Evolutionary conservation across 2,888 invertebrate genomes (phyloP), one percentile per base, ranked within the genome.

Genomic region (Incurvaria masculella): DNA sequence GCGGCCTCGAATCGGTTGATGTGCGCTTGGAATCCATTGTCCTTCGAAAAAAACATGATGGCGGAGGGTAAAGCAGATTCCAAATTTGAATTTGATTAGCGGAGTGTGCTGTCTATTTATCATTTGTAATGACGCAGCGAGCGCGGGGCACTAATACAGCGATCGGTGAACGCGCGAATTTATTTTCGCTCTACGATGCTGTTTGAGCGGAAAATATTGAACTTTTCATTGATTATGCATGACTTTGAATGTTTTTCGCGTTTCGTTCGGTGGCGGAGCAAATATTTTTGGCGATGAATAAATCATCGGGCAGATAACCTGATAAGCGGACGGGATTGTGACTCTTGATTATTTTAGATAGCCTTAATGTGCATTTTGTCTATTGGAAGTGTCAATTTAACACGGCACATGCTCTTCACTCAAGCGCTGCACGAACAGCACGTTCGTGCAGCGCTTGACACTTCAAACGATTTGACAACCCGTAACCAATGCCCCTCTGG

Each of bases 51-150:
- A 42, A 62, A 57, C 40, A 46, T 33, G 55, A n/a, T 3, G 40
- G 23, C 23, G 59, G 68, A 66, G 71, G 72, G 73, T 17, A 68
- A 66, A 73, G 66, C 78, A 78, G 76, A 76, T 78, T 74, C 72
- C 69, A 76, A 78, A 78, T 78, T 78, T 71, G 78, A 78, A 78
- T 78, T 78, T 78, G 78, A 78, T 78, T 76, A 78, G 74, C 72
- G 75, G 71, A 75, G 76, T 78, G 78, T 74, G 76, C 65, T 66
- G 68, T 65, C 75, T 73, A 78, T 78, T 76, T 72, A 76, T 78
- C 78, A 78, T 76, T 70, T 66, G 70, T 73, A 74, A 76, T 75
- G 76, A 76, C 69, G 72, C 63, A 60, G 61, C 64, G 62, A 60
- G 45, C 18, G 20, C 39, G 64, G 65, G 60, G 66, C 73, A 69